Evolutionary conservation across 2,888 invertebrate genomes (phyloP).

Genomic region (Patella depressa): DNA sequence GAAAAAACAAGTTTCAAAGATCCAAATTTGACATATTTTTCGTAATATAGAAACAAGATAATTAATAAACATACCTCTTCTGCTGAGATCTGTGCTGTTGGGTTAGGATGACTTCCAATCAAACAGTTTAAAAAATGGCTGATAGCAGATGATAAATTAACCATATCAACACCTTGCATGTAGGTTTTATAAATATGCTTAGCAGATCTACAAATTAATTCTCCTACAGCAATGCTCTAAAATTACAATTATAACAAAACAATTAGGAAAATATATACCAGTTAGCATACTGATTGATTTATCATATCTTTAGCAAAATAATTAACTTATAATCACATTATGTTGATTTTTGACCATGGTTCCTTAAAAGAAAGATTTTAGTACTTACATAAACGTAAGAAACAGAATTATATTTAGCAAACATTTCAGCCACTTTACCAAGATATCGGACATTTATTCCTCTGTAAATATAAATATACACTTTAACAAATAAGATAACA

Average conservation of each 20-base stretch:
- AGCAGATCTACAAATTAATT: constrained; percentile 88
- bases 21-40: too few relatives aligned
- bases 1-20: too few relatives aligned
- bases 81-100: constrained; percentile 78
- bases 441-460: constrained; percentile 98
- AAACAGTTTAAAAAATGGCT: constrained; percentile 97
- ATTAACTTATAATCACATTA: too few relatives aligned
- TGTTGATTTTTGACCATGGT: too few relatives aligned
- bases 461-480: constrained; percentile 37
- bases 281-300: too few relatives aligned
- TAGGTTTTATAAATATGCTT: constrained; percentile 95
- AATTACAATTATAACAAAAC: constrained; percentile 64
- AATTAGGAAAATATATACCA: not conserved
- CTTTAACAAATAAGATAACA: not conserved
- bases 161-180: constrained; percentile 91
- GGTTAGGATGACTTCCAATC: constrained; percentile 82
- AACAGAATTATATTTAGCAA: constrained; percentile 83
- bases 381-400: constrained; percentile 78
- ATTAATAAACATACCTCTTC: constrained; percentile 76
- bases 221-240: constrained; percentile 90
- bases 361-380: too few relatives aligned
- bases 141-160: constrained; percentile 90
- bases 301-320: too few relatives aligned
- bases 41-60: too few relatives aligned
- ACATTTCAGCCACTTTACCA: constrained; percentile 88